phyloP scores from a whole-genome alignment of 2,797 vertebrate species.

The Amblyopsis hoosieri region DNA sequence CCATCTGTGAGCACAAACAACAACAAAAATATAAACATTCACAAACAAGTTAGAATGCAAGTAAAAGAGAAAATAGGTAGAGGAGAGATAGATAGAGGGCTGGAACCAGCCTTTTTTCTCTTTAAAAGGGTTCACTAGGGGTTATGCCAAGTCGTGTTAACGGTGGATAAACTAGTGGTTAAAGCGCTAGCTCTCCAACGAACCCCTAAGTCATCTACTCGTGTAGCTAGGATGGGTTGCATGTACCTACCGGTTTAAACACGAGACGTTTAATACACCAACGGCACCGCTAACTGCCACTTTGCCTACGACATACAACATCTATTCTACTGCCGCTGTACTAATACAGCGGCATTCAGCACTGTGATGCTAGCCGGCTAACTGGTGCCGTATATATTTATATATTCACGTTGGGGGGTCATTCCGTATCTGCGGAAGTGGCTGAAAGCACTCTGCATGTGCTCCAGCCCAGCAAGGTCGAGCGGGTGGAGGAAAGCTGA shows the following conservation, averaged over 20 bases:
- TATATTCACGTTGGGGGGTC: constrained; percentile 81
- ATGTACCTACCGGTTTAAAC: constrained; percentile 7
- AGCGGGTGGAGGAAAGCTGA: constrained; percentile 90
- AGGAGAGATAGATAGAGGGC: constrained; percentile 14
- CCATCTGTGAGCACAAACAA: constrained; percentile 81
- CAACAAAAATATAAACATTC: constrained; percentile 5
- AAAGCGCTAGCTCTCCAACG: constrained; percentile 28
- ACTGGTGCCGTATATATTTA: constrained; percentile 26
- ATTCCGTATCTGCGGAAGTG: constrained; percentile 83
- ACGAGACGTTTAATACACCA: constrained; percentile 12
- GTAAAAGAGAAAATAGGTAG: constrained; percentile 1
- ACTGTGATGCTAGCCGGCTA: constrained; percentile 51
- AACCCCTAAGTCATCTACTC: constrained; percentile 21
- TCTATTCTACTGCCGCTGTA: constrained; percentile 38
- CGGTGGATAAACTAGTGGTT: constrained; percentile 28
- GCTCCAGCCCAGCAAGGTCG: constrained; percentile 92
- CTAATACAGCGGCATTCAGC: constrained; percentile 27
- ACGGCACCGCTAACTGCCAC: constrained; percentile 38
- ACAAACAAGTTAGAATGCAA: background rate
- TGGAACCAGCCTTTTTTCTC: constrained; percentile 24
- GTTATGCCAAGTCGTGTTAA: constrained; percentile 35
- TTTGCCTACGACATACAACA: constrained; percentile 40
- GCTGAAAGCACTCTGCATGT: constrained; percentile 86
- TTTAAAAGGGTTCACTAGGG: constrained; percentile 28
- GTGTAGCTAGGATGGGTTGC: constrained; percentile 24